Evolutionary conservation across 2,888 invertebrate species (phyloP), one percentile per base, ranked within the genome.

Genomic region (Operophtera brumata): DNA sequence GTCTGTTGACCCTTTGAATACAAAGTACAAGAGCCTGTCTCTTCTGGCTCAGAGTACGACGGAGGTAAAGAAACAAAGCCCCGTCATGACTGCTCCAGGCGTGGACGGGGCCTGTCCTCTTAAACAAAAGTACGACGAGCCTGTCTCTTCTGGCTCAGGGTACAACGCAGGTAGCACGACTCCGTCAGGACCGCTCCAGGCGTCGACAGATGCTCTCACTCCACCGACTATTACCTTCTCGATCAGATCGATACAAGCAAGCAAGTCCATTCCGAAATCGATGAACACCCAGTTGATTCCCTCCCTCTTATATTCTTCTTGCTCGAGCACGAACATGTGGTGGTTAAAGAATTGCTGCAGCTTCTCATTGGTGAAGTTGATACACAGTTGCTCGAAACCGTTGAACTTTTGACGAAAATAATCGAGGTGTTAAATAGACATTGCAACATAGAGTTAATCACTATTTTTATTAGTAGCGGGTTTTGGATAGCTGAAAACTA

Each of bases 291-390:
- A 98, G 81, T 96, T 93, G 91, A 98, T 97, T 82, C 97, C 97
- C 89, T 98, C 97, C 77, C 91, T 93, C 90, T 96, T 96, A 93
- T 98, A 98, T 86, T 97, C 97, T 89, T 98, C 97, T 94, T 98
- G 97, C 90, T 98, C 97, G 75, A 98, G 94, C 75, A 98, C 97
- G 91, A 98, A 98, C 97, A 98, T 98, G 94, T 98, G 96, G 84
- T 98, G 97, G 92, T 98, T 98, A 95, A 98, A 98, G 94, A 97
- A 98, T 91, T 98, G 98, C 92, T 98, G 98, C 79, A 98, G 93
- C 91, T 97, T 96, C 92, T 98, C 97, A 90, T 98, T 98, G 91
- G 97, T 98, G 93, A 98, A 98, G 93, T 98, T 98, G 94, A 98
- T 98, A 93, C 97, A 98, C 86, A 98, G 93, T 93, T 98, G 98